Conservation (phyloP, 2,113 vertebrate species). For the Eolophus roseicapilla region DNA sequence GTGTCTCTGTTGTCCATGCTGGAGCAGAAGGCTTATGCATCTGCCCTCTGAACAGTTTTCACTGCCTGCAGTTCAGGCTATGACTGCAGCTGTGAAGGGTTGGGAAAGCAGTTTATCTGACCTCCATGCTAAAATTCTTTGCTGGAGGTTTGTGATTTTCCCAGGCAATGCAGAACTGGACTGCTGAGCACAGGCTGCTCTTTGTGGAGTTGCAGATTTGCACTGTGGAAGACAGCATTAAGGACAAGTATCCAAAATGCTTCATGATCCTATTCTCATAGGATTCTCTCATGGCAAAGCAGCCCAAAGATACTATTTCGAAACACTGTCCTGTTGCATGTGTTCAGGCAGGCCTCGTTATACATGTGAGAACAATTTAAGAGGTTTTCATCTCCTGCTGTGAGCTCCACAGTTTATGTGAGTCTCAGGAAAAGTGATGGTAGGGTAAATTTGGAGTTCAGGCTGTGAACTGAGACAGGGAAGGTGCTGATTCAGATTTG, state of each 20-base stretch:
- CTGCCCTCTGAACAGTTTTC: neutral
- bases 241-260: neutral
- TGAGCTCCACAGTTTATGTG: neutral
- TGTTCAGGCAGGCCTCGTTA: neutral
- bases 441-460: neutral
- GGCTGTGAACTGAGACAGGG: neutral
- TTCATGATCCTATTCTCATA: neutral
- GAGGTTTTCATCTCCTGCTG: neutral
- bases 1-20: neutral
- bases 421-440: neutral
- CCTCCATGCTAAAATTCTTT: neutral
- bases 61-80: neutral
- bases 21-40: neutral
- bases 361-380: neutral
- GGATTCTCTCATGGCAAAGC: neutral
- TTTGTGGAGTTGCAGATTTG: neutral
- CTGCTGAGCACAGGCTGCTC: neutral
- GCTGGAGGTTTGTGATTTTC: neutral
- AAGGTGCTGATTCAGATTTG: neutral
- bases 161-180: neutral
- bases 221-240: neutral
- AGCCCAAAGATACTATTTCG: neutral
- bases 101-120: neutral
- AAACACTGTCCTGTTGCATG: rapidly evolving
- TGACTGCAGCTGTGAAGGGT: neutral